Base-by-base conservation (phyloP, 1,140 invertebrate species). In the Pemphigus obesinymphae region DNA sequence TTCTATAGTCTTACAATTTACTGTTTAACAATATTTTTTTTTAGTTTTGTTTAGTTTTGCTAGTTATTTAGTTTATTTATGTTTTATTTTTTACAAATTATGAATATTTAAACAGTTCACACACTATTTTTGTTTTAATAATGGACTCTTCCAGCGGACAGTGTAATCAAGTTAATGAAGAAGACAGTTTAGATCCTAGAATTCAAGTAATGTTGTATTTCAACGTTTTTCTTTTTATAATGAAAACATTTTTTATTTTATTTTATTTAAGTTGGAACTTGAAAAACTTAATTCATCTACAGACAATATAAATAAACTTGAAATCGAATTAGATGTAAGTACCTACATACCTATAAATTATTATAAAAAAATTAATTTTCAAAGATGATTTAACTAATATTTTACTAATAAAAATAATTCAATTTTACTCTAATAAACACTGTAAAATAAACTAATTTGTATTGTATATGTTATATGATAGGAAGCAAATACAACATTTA, bases 201-300 rank as follows among this genome's bases (percentile, higher is more conserved):
- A 85, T 85, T 63, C 84, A 85, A 82, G 84, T 84, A 73, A 63
- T 61, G 70, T 20, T 34, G 23, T n/a, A 10, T 50, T 53, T 1
- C 6, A 37, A 68, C 3, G 15, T 50, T 50, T 34, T 40, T 70
- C 10, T 45, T 45, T 45, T 45, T 13, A 73, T 13, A 73, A 40
- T 34, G 37, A 78, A 37, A n/a, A 37, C 37, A n/a, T 29, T 17
- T 23, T 23, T 61, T 20, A 4, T 7, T 61, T 43, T 6, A 26
- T 43, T 82, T 37, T 15, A 45, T 88, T 91, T 83, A 90, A 98
- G 94, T 91, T 96, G 85, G 97, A 98, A 88, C 88, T 98, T 86
- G 97, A 98, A 88, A 95, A 95, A 86, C 88, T 98, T 83, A 98
- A 98, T 87, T 94, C 92, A 85, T 95, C 96, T 40, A 97, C 96